Evolutionary conservation across 2,888 invertebrate species (phyloP), one percentile per base, ranked within the genome.

Genomic region (Perizoma flavofasciatum): DNA sequence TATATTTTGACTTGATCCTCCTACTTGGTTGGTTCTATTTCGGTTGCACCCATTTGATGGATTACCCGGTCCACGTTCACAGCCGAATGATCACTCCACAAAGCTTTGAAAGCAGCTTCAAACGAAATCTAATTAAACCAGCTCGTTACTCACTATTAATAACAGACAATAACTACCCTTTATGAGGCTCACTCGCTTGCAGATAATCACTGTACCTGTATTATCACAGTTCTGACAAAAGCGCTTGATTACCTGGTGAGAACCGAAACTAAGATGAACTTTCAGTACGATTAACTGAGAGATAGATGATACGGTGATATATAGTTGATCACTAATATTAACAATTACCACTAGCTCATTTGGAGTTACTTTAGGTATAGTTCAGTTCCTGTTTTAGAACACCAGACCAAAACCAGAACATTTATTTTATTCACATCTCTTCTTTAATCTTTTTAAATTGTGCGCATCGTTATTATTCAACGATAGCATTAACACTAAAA

Each of bases 401-500:
- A 55, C 65, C 44, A 56, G 59, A 58, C 55, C 32, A 9, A 41
- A 44, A 47, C 49, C 34, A 55, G 39, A 53, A 48, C 66, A 41
- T 56, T 68, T 64, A 59, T 47, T 49, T 57, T 52, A n/a, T 61
- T 54, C 57, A 61, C 43, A 54, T 56, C 55, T 63, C 71, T 65
- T 74, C 1, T 22, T 22, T 22, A 22, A 22, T 22, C 22, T 22
- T 22, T 77, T 79, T 82, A 82, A 85, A 83, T 82, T 80, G 59
- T 77, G 72, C 68, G 73, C 66, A 67, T 67, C 71, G 74, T 76
- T 74, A 69, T 70, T 75, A 77, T 82, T 78, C 79, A 85, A 83
- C 76, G 77, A 71, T 72, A 78, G 74, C 72, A 83, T 89, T 85
- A 87, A 88, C 88, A 89, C 86, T 88, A 85, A 90, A 89, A 87